Evolutionary conservation across 2,797 vertebrate genomes (phyloP), one percentile per base, ranked within the genome.

Genomic region (Notoglanidium macrostoma): DNA sequence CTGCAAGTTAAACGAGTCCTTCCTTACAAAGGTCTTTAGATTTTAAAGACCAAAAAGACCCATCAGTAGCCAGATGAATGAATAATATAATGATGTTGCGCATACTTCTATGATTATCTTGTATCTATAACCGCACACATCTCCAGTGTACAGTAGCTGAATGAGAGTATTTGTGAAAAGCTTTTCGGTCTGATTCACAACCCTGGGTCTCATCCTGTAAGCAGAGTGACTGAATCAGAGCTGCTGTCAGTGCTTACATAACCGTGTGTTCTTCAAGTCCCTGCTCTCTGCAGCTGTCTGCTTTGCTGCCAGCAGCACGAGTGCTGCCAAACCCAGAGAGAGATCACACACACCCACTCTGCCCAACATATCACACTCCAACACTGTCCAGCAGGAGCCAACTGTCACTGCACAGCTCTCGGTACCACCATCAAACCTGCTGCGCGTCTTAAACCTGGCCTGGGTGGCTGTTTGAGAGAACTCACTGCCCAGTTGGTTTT

Each of bases 231-330:
- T 78, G 82, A 78, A 87, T 87, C 73, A 79, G 82, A 87, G 73
- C 86, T 79, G 74, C 80, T 84, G 83, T 88, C 86, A 80, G 59
- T 78, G 76, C 84, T 91, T 90, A 88, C 84, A 86, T 91, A 91
- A 91, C 84, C 23, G 26, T 83, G 79, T 83, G 65, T 87, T 85
- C 87, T 81, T 79, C 79, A 72, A 91, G 87, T 87, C 68, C 21
- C 74, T 88, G 73, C n/a, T 82, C 26, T 74, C 85, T 87, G 86
- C 89, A 91, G 86, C 90, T 91, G 90, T 91, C 88, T 91, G 87
- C 86, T 83, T 84, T 86, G 87, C 87, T 90, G 90, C 89, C 87
- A 91, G 89, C 86, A 90, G 85, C 80, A 83, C 78, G 86, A 86
- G 65, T 55, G 81, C 84, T 91, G 89, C 87, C 89, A 91, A 91